Evolutionary conservation across 2,888 invertebrate genomes (phyloP), one percentile per base, ranked within the genome.

Genomic region (Microlaimidae sp.): DNA sequence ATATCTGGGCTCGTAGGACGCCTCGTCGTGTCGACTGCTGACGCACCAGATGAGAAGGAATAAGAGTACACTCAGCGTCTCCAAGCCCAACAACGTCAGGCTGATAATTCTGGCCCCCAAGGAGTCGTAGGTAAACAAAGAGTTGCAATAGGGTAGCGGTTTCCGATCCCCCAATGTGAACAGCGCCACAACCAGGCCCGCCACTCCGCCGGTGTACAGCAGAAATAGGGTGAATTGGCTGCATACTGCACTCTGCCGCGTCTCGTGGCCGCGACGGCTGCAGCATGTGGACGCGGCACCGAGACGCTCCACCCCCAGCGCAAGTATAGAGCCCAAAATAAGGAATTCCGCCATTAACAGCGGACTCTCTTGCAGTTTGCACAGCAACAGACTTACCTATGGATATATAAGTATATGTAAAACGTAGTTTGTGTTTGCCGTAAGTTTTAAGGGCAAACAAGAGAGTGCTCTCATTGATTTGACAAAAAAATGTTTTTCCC

Each of bases 51-150:
- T 19, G 17, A 10, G 40, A 7, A 51, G 32, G 32, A 32, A 49
- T 17, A 28, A 7, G 19, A 32, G 28, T 19, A 49, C 10, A 7
- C 49, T 17, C 17, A 28, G 7, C 10, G 38, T 5, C 13, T 51
- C 51, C 51, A 51, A 32, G 13, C 21, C 19, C 41, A 51, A 27
- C 23, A 51, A 21, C 17, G 40, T 25, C 7, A 17, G n/a, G 42
- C 40, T 23, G 25, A 51, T 17, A 5, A 25, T 40, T 13, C 42
- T 5, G 3, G 40, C 23, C 10, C 24, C 21, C 4, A 3, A 7
- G 7, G 10, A n/a, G 51, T 42, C 42, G 51, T 51, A 51, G 17
- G 40, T 42, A 27, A 51, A 51, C 42, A 51, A 17, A 5, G 40
- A 17, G 26, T 51, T 51, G 26, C 51, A 51, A 21, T 51, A 51